Percentiles rank a stretch among this genome's conserved stretches.
Conservation (phyloP, 2,797 vertebrate genomes). For the Picus viridis region DNA sequence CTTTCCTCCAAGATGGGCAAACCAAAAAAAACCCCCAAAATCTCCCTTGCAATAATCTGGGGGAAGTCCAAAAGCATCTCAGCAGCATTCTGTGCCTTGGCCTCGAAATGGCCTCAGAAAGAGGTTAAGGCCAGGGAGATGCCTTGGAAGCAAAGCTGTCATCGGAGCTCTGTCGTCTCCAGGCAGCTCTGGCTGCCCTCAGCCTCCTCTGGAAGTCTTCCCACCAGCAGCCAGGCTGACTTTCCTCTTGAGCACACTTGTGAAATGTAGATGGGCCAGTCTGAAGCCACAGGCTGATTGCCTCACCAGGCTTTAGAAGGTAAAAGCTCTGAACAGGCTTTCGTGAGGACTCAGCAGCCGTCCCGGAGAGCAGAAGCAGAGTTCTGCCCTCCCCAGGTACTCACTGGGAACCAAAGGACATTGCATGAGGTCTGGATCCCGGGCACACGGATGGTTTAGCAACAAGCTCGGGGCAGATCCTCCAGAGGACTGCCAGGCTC, state of each 20-base stretch:
- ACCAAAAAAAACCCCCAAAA: no score
- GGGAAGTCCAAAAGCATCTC: not conserved
- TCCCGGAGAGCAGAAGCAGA: not conserved
- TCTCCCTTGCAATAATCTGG: not conserved
- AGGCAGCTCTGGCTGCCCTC: fast-evolving
- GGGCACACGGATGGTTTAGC: not conserved
- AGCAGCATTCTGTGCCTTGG: not conserved
- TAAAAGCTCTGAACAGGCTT: not conserved
- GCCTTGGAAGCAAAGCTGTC: not conserved
- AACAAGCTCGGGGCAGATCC: not conserved
- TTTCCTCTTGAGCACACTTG: not conserved
- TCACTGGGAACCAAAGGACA: not conserved
- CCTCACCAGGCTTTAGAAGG: not conserved
- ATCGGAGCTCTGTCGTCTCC: not conserved
- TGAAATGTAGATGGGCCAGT: slow-evolving; percentile 37
- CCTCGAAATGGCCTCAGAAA: not conserved
- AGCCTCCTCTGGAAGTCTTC: not conserved
- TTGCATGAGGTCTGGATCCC: not conserved
- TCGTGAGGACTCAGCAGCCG: not conserved
- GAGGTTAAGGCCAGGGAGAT: not conserved
- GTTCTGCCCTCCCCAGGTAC: not conserved
- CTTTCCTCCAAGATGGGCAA: not conserved
- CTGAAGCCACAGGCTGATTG: not conserved
- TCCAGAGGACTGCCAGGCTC: not conserved
- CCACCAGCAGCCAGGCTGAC: not conserved